Evolutionary conservation across 2,113 vertebrate species (phyloP), one percentile per base, ranked within the genome.

Genomic region (Geococcyx californianus): DNA sequence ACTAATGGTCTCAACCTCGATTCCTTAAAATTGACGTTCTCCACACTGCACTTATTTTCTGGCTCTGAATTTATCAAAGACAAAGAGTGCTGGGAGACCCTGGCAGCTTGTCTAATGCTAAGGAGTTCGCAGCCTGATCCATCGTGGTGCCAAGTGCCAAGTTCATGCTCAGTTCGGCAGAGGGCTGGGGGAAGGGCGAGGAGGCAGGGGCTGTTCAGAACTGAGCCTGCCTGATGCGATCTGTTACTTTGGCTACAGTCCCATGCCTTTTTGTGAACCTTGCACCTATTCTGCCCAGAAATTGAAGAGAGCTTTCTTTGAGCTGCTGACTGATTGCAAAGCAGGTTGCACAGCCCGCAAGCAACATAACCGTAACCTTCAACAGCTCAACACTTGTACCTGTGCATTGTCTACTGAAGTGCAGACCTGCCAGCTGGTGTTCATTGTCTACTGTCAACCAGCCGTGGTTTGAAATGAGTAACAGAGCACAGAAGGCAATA

Each of bases 141-240:
- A 0, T 7, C 1, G 10, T 5, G 19, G 17, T 89, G 94, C 95
- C 90, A 89, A 87, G 80, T 56, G 94, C 95, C 90, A 89, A 87
- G 80, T 56, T 81, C 81, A 58, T 12, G 58, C 62, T 84, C 47
- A 16, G 84, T 58, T 88, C 16, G 9, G 83, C 4, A 3, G 23
- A 84, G 68, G 23, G 52, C 76, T 86, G 83, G 54, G 60, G 63
- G 47, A 62, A 84, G 79, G 68, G 83, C 78, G 47, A 70, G 64
- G 17, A 83, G 17, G 11, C 31, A 21, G 38, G 26, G 40, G 33
- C 45, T n/a, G 11, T 58, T 45, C 38, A 82, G 67, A 52, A 9
- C 56, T 31, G 60, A 70, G 21, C 9, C 64, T 83, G 64, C 49
- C 64, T 60, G 44, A 7, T 40, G 6, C 3, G 10, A 42, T 42